phyloP scores from a whole-genome alignment of 2,113 vertebrate species.

The Lota lota region DNA sequence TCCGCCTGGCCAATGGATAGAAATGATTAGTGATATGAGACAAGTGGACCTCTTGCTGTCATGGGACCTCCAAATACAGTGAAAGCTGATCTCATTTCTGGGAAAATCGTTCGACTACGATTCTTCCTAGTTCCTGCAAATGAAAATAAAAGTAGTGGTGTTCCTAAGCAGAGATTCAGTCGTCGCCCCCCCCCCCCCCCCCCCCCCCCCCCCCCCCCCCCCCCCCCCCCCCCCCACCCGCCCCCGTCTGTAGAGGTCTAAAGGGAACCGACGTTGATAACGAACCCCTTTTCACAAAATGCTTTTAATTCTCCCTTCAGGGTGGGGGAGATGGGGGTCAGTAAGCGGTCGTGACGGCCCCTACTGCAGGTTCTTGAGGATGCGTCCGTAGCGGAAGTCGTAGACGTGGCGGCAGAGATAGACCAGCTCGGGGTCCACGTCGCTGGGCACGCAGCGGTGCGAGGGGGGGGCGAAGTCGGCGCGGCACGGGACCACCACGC shows the following conservation, averaged over 20 bases:
- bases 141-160: neutral
- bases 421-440: slow-evolving; percentile 93
- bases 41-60: neutral
- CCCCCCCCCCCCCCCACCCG: slow-evolving; percentile 17
- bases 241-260: slow-evolving; percentile 39
- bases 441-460: slow-evolving; percentile 92
- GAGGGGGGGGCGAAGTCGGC: slow-evolving; percentile 87
- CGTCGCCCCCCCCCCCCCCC: slow-evolving; percentile 12
- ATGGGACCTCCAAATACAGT: neutral
- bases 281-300: no score
- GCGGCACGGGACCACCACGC: slow-evolving; percentile 89
- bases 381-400: slow-evolving; percentile 95
- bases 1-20: neutral
- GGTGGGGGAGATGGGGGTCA: slow-evolving; percentile 14
- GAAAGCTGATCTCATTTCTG: neutral
- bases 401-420: slow-evolving; percentile 98
- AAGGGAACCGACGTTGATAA: slow-evolving; percentile 48
- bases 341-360: neutral
- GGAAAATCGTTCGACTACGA: neutral
- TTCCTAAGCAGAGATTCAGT: neutral
- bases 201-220: slow-evolving; percentile 20
- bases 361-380: slow-evolving; percentile 98
- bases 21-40: no score
- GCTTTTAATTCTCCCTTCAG: slow-evolving; percentile 13
- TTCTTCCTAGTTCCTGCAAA: neutral